Evolutionary conservation across 2,113 vertebrate species (phyloP), one percentile per base, ranked within the genome.

Genomic region (Myotis davidii): DNA sequence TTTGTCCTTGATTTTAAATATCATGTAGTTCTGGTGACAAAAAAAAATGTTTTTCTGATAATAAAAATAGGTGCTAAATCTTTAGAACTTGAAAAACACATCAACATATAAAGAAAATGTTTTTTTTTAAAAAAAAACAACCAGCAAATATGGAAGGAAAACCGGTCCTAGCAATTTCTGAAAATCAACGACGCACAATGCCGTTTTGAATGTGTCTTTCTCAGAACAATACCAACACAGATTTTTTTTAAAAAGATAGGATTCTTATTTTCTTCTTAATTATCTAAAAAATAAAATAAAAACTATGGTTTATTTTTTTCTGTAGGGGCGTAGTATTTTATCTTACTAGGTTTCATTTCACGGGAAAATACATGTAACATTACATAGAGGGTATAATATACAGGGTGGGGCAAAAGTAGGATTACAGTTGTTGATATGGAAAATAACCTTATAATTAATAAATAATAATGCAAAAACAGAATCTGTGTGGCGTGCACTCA

Each of bases 11-110:
- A 78, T 67, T 78, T 93, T 67, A 74, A 88, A 89, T 64, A 76
- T 14, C 69, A 77, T 48, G 11, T 6, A n/a, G 65, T 79, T 77
- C 20, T 64, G 65, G 76, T 85, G 42, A 79, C 27, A 54, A 78
- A 81, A 34, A 52, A 64, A 48, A 54, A 48, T 52, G 20, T 61
- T 45, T 76, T 78, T 70, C 27, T 91, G 37, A 50, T 73, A 27
- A 88, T 34, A 86, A 83, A 87, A 89, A 73, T 48, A 90, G 61
- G 72, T 48, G 20, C 11, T 42, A 32, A 18, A 7, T 56, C 21
- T 88, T 97, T 69, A 84, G 59, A 85, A 82, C 70, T 10, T 50
- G 64, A 92, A 88, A 93, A 94, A 37, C 16, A 70, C 29, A 78
- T 25, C 83, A 5, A 76, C n/a, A 34, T 18, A 72, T 32, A 56